Evolutionary conservation across 2,113 vertebrate genomes (phyloP), one percentile per base, ranked within the genome.

Genomic region (Oncorhynchus tshawytscha): DNA sequence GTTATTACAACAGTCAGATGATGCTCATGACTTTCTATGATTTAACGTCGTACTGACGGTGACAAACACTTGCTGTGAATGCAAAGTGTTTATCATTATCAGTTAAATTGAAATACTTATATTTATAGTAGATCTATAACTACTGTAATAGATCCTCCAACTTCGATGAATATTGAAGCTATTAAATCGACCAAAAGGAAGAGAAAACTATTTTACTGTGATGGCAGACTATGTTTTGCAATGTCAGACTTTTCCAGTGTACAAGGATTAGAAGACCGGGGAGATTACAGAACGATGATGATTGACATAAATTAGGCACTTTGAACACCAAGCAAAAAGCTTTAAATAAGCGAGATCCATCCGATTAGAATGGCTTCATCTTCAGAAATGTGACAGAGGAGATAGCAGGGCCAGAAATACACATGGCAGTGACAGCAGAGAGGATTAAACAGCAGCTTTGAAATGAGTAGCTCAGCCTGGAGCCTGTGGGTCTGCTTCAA

Each of bases 271-370:
- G 71, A 67, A 81, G 71, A 67, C 64, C 9, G 3, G 20, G 15
- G n/a, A 69, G 65, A 73, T 68, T 78, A 54, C 51, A 18, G 16
- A 54, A 27, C 34, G 72, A 72, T 18, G 54, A 73, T 74, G 74
- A 77, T 9, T 79, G 75, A 74, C 60, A 69, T 9, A 57, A 49
- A 77, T 51, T 57, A 67, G 69, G 34, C 67, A 68, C 73, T 73
- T 73, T 79, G 70, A 76, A 76, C 7, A 66, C 51, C 70, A 71
- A 54, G 18, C 60, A n/a, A 59, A 71, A 51, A 27, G 48, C 70
- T 45, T 75, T 57, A 67, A 72, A 34, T 13, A 66, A 25, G 64
- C 27, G 27, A 65, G 67, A 49, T 71, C 3, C 16, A 22, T 24
- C 2, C 1, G 29, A 67, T 69, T 73, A 62, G 39, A 59, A 3